phyloP scores from a whole-genome alignment of 1,140 invertebrate species.

The Scylla paramamosain region DNA sequence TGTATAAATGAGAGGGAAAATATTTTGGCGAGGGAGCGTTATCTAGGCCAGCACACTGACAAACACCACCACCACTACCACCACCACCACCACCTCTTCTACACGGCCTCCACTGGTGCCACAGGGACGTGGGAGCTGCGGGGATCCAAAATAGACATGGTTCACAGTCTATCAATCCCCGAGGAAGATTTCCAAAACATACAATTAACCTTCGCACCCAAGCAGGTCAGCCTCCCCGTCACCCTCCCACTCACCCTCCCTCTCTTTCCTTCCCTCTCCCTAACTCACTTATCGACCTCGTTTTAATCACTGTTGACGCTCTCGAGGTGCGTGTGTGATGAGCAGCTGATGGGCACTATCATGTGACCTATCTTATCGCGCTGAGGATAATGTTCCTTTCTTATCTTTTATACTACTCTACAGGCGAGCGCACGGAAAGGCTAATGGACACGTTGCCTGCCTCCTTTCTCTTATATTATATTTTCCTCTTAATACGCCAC shows the following conservation, averaged over 20 bases:
- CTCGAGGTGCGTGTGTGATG: background rate
- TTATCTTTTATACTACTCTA: background rate
- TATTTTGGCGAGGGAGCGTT: too few species aligned
- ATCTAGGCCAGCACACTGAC: too few species aligned
- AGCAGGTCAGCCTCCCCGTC: background rate
- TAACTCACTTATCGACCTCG: background rate
- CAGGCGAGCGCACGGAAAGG: background rate
- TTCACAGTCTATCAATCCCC: background rate
- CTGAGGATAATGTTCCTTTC: background rate
- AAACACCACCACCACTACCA: too few species aligned
- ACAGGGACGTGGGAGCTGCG: background rate
- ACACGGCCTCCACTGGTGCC: background rate
- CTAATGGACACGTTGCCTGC: too few species aligned
- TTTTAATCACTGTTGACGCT: constrained; percentile 23
- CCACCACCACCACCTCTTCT: background rate
- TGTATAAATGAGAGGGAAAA: too few species aligned
- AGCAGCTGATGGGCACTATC: background rate
- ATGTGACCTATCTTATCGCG: background rate
- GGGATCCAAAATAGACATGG: background rate
- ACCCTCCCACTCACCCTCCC: background rate
- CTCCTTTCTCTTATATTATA: too few species aligned
- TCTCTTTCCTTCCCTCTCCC: background rate
- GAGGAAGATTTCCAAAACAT: background rate
- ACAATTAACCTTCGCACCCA: background rate
- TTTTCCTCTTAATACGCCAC: too few species aligned